phyloP scores from a whole-genome alignment of 2,113 vertebrate genomes.

The Thinocorus orbignyianus region DNA sequence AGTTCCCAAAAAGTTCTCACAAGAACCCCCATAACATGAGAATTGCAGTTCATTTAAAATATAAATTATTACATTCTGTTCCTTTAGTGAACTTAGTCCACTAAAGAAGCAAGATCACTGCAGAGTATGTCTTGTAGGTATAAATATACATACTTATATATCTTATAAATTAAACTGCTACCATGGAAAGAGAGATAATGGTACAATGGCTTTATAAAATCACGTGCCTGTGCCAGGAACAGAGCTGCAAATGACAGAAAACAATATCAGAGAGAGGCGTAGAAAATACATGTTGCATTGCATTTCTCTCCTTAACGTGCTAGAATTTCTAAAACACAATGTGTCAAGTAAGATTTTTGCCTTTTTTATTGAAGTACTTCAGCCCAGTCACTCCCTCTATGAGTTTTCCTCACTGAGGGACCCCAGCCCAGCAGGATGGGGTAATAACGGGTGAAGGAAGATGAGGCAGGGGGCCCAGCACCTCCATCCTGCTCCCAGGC shows the following conservation, averaged over 20 bases:
- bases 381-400: neutral
- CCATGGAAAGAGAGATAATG: neutral
- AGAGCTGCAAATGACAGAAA: neutral
- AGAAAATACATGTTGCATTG: neutral
- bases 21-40: neutral
- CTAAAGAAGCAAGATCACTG: neutral
- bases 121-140: neutral
- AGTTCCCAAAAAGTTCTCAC: neutral
- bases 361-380: neutral
- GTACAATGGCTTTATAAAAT: neutral
- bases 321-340: neutral
- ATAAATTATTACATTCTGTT: neutral
- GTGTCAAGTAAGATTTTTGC: neutral
- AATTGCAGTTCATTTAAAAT: neutral
- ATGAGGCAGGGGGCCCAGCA: rapidly evolving
- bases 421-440: rapidly evolving
- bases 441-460: neutral
- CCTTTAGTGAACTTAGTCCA: neutral
- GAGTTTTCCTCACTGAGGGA: rapidly evolving
- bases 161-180: neutral
- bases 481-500: neutral
- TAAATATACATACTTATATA: neutral
- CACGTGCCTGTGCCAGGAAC: neutral
- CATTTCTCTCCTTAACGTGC: neutral
- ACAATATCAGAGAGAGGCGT: neutral